Conservation (phyloP, 2,888 invertebrate species). For the Panzeria rudis region DNA sequence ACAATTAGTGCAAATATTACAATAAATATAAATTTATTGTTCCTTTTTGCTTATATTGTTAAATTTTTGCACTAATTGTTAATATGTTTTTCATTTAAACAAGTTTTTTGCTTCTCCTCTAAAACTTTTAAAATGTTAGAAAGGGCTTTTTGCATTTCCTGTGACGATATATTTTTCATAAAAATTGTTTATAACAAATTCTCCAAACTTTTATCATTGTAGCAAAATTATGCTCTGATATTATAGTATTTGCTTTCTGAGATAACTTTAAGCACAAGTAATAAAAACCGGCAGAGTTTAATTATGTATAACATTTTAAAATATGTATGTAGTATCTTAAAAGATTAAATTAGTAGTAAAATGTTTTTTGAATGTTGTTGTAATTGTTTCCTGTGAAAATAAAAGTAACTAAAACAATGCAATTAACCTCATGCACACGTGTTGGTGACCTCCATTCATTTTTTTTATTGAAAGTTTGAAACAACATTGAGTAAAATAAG, state of each 20-base stretch:
- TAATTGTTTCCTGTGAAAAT: constrained; percentile 44
- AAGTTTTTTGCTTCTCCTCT: too few species aligned
- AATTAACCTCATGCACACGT: constrained; percentile 40
- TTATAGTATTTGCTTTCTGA: background rate
- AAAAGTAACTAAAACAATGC: constrained; percentile 30
- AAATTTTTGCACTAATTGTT: too few species aligned
- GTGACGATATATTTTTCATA: too few species aligned
- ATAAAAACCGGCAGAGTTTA: background rate
- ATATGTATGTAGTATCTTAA: background rate
- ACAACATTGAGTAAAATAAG: constrained; percentile 24
- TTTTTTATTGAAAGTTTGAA: constrained; percentile 13
- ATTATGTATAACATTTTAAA: background rate
- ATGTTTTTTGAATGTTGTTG: background rate
- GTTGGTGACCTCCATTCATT: constrained; percentile 50
- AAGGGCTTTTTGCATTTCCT: too few species aligned
- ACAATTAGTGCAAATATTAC: too few species aligned
- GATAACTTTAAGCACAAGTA: background rate
- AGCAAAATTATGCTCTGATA: background rate
- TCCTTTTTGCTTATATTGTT: too few species aligned
- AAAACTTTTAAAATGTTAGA: too few species aligned
- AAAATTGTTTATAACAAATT: too few species aligned
- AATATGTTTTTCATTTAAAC: too few species aligned
- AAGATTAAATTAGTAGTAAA: background rate
- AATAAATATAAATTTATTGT: too few species aligned
- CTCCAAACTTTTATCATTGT: too few species aligned